A percentile compares a stretch with the other conserved stretches of the same genome.
These are phyloP conservation scores for Dendrolimus pini DNA, from an alignment of 2,888 invertebrate genomes.

Conservation along the genomic window DNA sequence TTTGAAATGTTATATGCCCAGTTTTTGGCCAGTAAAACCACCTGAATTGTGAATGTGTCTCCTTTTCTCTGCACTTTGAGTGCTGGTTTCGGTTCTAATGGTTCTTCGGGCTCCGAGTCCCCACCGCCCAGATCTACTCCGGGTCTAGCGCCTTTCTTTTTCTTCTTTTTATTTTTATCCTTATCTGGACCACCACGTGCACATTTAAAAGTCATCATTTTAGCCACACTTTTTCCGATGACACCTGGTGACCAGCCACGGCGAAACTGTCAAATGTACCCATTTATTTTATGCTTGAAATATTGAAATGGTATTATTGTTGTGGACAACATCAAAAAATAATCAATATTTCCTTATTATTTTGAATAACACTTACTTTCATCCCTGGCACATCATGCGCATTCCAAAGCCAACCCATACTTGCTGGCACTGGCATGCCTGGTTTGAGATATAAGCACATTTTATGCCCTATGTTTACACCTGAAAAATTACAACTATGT, in stretches of 20 bases:
- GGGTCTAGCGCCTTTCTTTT: constrained; percentile 38
- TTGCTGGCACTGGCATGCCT: constrained; percentile 72
- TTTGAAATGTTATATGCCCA: too few relatives aligned
- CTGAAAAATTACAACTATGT: constrained; percentile 21
- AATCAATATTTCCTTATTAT: background rate
- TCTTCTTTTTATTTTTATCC: constrained; percentile 58
- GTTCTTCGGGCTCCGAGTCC: constrained; percentile 63
- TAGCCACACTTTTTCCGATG: constrained; percentile 67
- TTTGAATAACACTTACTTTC: constrained; percentile 33
- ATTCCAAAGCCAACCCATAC: constrained; percentile 84
- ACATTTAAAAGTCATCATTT: constrained; percentile 61
- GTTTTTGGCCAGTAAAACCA: constrained; percentile 15
- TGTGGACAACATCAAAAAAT: constrained; percentile 1
- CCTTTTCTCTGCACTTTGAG: constrained; percentile 80
- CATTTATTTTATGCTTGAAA: too few relatives aligned
- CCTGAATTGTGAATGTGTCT: constrained; percentile 79
- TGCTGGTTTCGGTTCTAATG: constrained; percentile 77
- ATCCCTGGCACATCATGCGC: constrained; percentile 47
- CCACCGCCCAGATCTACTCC: constrained; percentile 44
- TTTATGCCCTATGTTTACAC: constrained; percentile 72
- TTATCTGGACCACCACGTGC: constrained; percentile 48
- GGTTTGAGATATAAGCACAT: constrained; percentile 63
- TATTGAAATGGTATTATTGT: too few relatives aligned
- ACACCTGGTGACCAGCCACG: constrained; percentile 77
- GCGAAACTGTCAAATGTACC: constrained; percentile 34